phyloP scores from a whole-genome alignment of 2,797 vertebrate species.

The Falco concolor region DNA sequence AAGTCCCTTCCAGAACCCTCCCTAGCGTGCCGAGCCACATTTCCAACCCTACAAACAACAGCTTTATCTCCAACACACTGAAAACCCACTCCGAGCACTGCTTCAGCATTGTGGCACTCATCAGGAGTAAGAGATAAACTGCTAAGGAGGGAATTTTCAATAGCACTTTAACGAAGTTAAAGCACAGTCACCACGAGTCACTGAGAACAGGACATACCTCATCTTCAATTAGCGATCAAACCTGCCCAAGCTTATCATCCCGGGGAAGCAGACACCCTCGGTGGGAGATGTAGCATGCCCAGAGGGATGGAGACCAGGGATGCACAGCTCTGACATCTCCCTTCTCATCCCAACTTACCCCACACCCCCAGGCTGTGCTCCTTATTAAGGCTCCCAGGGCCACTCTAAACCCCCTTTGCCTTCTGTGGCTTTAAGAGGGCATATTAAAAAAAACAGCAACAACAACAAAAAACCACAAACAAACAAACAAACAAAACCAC shows the following conservation, averaged over 20 bases:
- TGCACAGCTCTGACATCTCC: background rate
- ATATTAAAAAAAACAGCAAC: background rate
- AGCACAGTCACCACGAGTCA: background rate
- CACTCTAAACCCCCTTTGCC: fast-evolving
- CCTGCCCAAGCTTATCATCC: background rate
- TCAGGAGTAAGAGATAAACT: slow-evolving; percentile 12
- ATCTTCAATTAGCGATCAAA: background rate
- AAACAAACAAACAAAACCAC: too few relatives aligned
- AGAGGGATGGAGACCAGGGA: background rate
- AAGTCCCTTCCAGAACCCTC: background rate
- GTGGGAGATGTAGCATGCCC: background rate
- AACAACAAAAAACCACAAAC: background rate
- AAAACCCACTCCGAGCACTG: background rate
- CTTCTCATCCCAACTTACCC: too few relatives aligned
- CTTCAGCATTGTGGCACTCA: background rate
- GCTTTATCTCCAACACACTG: slow-evolving; percentile 11
- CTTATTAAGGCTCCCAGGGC: background rate
- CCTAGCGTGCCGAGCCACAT: background rate
- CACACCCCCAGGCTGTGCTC: fast-evolving
- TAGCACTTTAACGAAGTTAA: background rate
- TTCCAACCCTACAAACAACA: slow-evolving; percentile 36
- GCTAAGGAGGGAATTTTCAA: background rate
- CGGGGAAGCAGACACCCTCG: background rate
- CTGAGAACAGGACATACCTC: background rate
- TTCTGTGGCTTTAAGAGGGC: background rate